These are phyloP conservation scores for Zophobas morio DNA, from an alignment of 1,140 invertebrate species.

Conservation along the genomic window DNA sequence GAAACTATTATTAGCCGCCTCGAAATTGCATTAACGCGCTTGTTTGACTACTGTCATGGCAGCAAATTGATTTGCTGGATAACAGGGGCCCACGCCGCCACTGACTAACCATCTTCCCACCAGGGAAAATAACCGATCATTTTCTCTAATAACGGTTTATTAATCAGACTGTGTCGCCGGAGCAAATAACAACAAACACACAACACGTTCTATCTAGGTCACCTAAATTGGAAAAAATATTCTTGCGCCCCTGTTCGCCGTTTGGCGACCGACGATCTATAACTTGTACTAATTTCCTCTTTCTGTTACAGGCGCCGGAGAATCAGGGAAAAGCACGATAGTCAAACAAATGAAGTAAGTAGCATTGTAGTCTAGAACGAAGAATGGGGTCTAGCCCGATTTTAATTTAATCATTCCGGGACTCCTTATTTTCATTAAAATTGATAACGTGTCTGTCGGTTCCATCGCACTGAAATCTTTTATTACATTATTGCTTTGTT, in stretches of 20 bases:
- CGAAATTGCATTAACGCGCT: slow-evolving; percentile 44
- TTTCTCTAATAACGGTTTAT: background rate
- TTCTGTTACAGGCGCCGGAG: slow-evolving; percentile 83
- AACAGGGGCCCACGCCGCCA: slow-evolving; percentile 26
- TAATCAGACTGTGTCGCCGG: no score
- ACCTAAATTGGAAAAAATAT: background rate
- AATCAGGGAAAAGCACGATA: slow-evolving; percentile 98
- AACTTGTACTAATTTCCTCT: background rate
- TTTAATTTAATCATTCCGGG: background rate
- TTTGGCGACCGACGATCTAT: background rate
- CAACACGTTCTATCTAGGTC: no score
- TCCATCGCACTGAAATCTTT: slow-evolving; percentile 1
- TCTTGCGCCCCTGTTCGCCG: background rate
- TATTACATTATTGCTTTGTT: slow-evolving; percentile 27
- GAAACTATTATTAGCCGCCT: slow-evolving; percentile 48
- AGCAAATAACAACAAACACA: no score
- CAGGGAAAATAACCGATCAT: background rate
- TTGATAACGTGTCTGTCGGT: slow-evolving; percentile 9
- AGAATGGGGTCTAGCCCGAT: background rate
- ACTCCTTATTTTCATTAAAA: slow-evolving; percentile 16
- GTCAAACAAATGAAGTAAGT: slow-evolving; percentile 91
- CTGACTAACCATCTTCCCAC: background rate
- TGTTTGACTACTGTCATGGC: slow-evolving; percentile 28
- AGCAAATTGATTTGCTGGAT: slow-evolving; percentile 34
- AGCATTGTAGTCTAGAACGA: background rate